Evolutionary conservation across 1,140 invertebrate genomes (phyloP).

Genomic region (Stenopsyche tienmushanensis): DNA sequence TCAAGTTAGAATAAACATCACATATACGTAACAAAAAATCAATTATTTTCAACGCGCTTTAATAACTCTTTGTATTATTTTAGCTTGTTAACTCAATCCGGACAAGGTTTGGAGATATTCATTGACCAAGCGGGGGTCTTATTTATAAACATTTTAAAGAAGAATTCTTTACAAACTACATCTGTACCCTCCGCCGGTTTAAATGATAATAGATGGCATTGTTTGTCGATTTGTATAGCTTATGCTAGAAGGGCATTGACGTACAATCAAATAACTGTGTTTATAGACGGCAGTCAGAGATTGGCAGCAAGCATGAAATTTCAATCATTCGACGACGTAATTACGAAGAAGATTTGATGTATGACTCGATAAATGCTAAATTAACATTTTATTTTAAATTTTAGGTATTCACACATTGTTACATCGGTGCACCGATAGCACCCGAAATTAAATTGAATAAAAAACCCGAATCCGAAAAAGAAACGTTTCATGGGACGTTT

Average conservation of each 20-base stretch:
- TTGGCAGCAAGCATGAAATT: conserved; percentile 60
- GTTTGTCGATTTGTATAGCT: conserved; percentile 59
- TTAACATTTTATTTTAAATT: not conserved
- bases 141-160: conserved; percentile 59
- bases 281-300: conserved; percentile 62
- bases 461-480: conserved; percentile 40
- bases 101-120: conserved; percentile 63
- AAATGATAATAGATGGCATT: conserved; percentile 63
- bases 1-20: conserved; percentile 48
- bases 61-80: conserved; percentile 27
- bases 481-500: conserved; percentile 39
- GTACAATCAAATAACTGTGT: conserved; percentile 62
- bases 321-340: conserved; percentile 60
- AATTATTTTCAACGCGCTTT: not conserved
- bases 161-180: conserved; percentile 60
- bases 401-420: conserved; percentile 55
- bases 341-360: too few relatives aligned
- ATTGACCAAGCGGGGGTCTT: conserved; percentile 58
- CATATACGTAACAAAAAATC: not conserved
- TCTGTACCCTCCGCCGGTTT: conserved; percentile 55
- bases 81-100: conserved; percentile 58
- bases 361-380: not conserved
- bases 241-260: conserved; percentile 62
- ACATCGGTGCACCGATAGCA: conserved; percentile 51
- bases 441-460: conserved; percentile 31